Base-by-base conservation (phyloP, 2,888 invertebrate species). In the Athalia circularis region DNA sequence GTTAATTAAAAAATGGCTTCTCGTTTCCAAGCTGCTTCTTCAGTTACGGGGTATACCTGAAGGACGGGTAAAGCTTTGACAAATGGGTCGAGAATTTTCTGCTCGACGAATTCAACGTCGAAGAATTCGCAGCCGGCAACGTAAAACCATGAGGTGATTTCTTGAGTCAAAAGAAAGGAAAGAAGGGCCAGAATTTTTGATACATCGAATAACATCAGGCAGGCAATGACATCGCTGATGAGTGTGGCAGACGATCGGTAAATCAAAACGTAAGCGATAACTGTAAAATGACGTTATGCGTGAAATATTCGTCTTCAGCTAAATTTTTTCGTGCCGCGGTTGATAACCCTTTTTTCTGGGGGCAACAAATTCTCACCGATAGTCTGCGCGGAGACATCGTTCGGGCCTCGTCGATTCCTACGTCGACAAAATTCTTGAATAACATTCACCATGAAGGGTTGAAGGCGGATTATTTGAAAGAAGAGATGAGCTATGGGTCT, bases 391-490 rank as follows among this genome's bases (percentile, higher is more conserved):
- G 29, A 72, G 6, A 72, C 47, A 48, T 77, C 62, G 13, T 9
- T 48, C 8, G 9, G 7, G 59, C 59, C 52, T 2, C 47, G 72
- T 52, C 8, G 54, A 77, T 65, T 81, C 80, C 62, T 62, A 52
- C 77, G 74, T 6, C 70, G 67, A 13, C 79, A 47, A 65, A 79
- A 83, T n/a, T 82, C 80, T 43, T 79, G 76, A 62, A 79, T 67
- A 43, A 82, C 61, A 0, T 62, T 67, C 7, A 74, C 77, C 77
- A 84, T 70, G 4, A 84, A 61, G 8, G 13, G 6, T 43, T 67
- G 64, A 9, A 81, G 81, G 64, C 84, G 82, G 45, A 75, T 67
- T 9, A 84, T 77, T 15, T 80, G 79, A 79, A 84, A 82, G 8
- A 84, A 83, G 8, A 72, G 72, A 13, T 47, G 59, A 13, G 72